phyloP scores from a whole-genome alignment of 1,140 invertebrate species.

The Phymastichus coffea region DNA sequence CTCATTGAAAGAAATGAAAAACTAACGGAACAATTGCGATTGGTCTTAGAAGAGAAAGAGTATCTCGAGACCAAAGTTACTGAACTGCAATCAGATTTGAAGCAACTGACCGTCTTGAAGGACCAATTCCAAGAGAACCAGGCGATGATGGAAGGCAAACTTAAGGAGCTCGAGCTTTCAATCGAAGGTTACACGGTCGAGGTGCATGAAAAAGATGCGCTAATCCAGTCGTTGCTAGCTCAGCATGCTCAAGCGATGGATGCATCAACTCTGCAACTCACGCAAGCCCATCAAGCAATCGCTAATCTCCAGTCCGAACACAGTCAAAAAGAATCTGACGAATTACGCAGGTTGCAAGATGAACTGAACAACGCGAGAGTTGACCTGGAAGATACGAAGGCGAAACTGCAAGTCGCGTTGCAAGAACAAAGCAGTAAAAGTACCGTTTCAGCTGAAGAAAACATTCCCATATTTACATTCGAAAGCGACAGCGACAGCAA shows the following conservation, averaged over 20 bases:
- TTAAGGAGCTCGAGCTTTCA: background rate
- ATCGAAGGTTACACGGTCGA: slow-evolving; percentile 4
- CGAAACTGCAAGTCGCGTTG: background rate
- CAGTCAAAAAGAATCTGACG: too few relatives aligned
- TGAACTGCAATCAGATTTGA: slow-evolving; percentile 37
- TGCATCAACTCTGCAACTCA: too few relatives aligned
- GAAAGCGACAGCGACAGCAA: slow-evolving; percentile 21
- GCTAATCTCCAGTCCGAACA: too few relatives aligned
- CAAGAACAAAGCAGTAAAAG: background rate
- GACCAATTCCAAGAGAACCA: slow-evolving; percentile 30
- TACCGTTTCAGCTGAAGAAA: slow-evolving; percentile 7
- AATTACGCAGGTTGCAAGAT: slow-evolving; percentile 4
- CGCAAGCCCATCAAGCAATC: too few relatives aligned
- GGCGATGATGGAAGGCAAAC: slow-evolving; percentile 9
- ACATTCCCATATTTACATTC: slow-evolving; percentile 34
- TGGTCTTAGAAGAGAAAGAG: slow-evolving; percentile 42
- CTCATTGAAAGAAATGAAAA: slow-evolving; percentile 37
- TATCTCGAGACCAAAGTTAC: slow-evolving; percentile 5
- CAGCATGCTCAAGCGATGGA: too few relatives aligned
- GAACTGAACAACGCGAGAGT: background rate
- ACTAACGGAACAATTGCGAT: slow-evolving; percentile 49
- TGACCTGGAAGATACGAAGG: background rate
- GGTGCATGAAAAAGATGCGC: background rate
- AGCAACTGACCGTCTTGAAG: slow-evolving; percentile 24
- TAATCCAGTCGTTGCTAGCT: background rate